These are phyloP conservation scores for Entosphenus tridentatus DNA, from an alignment of 2,113 vertebrate genomes.

Conservation along the genomic window DNA sequence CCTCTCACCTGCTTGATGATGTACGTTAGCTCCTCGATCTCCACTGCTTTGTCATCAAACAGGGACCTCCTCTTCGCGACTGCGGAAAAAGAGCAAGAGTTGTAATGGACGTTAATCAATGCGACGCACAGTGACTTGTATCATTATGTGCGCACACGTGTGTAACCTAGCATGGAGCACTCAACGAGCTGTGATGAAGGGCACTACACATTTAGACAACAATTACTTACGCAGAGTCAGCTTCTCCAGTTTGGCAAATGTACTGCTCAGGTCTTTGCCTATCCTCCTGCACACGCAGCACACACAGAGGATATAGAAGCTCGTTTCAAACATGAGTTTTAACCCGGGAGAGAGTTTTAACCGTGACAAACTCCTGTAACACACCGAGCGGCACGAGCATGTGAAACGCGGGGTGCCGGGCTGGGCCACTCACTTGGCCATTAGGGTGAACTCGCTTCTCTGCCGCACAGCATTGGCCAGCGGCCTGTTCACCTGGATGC, in stretches of 20 bases:
- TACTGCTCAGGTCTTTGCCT: conserved; percentile 74
- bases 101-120: not conserved
- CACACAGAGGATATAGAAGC: not conserved
- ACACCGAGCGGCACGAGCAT: too few species aligned
- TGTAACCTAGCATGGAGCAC: too few species aligned
- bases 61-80: conserved; percentile 77
- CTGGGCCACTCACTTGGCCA: conserved; percentile 56
- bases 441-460: conserved; percentile 62
- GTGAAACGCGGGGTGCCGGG: too few species aligned
- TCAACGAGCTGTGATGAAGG: too few species aligned
- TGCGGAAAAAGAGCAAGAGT: conserved; percentile 16
- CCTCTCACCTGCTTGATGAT: conserved; percentile 55
- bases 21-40: conserved; percentile 69
- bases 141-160: not conserved
- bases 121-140: not conserved
- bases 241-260: conserved; percentile 75
- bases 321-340: too few species aligned
- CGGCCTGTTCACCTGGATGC: conserved; percentile 36
- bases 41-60: conserved; percentile 65
- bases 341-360: too few species aligned
- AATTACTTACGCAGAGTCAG: conserved; percentile 57
- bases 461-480: conserved; percentile 37
- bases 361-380: too few species aligned
- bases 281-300: conserved; percentile 35
- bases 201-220: not conserved